Evolutionary conservation across 2,888 invertebrate genomes (phyloP).

Genomic region (Brachylomia viminalis): DNA sequence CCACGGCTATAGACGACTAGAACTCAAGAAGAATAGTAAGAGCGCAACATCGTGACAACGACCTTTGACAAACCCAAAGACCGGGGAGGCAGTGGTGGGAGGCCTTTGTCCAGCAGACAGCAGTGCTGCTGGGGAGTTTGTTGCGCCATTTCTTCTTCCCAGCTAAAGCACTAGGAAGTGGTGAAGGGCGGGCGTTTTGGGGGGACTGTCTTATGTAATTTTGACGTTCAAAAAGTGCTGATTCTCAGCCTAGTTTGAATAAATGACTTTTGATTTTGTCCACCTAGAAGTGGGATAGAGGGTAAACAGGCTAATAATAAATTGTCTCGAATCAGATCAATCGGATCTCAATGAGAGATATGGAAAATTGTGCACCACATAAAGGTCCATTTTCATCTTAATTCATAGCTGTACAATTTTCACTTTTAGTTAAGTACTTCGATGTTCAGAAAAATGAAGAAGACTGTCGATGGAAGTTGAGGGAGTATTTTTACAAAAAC

Average conservation of each 20-base stretch:
- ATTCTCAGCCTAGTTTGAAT: too few species aligned
- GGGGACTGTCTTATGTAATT: too few species aligned
- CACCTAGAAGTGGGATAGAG: neutral
- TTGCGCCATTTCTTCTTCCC: too few species aligned
- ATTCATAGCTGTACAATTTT: slow-evolving; percentile 11
- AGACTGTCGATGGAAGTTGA: slow-evolving; percentile 93
- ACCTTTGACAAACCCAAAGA: too few species aligned
- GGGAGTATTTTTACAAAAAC: slow-evolving; percentile 95
- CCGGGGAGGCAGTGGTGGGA: too few species aligned
- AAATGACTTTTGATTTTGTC: too few species aligned
- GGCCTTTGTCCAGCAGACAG: neutral
- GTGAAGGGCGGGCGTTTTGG: too few species aligned
- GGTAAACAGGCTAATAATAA: neutral
- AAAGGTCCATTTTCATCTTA: neutral
- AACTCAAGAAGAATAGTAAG: neutral
- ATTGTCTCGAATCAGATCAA: neutral
- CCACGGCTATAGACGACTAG: neutral
- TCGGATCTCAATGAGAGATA: neutral
- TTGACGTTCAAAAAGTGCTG: too few species aligned
- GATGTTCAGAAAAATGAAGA: slow-evolving; percentile 94
- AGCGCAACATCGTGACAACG: neutral
- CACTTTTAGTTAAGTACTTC: slow-evolving; percentile 92
- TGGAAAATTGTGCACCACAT: neutral
- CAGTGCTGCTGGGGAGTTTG: too few species aligned
- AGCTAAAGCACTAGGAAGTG: too few species aligned